Conservation (phyloP, 2,888 invertebrate species). For the Lamellibrachia satsuma region DNA sequence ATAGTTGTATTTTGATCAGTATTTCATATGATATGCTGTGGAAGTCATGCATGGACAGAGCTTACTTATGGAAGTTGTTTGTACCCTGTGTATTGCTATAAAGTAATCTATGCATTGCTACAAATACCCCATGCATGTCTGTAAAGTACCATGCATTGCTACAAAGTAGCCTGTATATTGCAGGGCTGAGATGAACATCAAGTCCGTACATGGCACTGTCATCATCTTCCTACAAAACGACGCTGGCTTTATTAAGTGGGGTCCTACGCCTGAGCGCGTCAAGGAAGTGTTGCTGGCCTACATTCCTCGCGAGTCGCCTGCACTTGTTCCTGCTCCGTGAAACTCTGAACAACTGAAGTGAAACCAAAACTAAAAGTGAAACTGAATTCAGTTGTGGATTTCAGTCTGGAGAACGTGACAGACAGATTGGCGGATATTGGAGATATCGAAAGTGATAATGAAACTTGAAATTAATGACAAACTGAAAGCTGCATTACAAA, state of each 20-base stretch:
- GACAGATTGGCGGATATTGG: neutral
- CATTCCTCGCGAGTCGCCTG: constrained; percentile 32
- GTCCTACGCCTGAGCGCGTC: constrained; percentile 80
- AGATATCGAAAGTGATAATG: neutral
- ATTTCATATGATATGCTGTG: neutral
- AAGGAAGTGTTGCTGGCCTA: constrained; percentile 58
- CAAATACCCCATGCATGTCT: neutral
- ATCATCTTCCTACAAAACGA: constrained; percentile 96
- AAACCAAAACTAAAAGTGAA: constrained; percentile 1
- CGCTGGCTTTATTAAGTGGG: constrained; percentile 89
- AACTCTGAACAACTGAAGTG: neutral
- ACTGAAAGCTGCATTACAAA: constrained; percentile 17
- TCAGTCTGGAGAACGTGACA: neutral
- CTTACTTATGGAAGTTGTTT: too few species aligned
- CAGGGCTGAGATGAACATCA: constrained; percentile 76
- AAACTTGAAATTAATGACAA: neutral
- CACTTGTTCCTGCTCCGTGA: neutral
- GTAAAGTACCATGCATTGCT: neutral
- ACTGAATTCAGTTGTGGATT: neutral
- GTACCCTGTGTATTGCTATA: neutral
- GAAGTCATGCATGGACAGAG: too few species aligned
- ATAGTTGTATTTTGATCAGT: neutral
- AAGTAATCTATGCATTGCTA: neutral
- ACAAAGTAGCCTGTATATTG: neutral
- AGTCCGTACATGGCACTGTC: constrained; percentile 88